phyloP scores from a whole-genome alignment of 92 coral and sea anemone species.

The Blastomussa wellsi region DNA sequence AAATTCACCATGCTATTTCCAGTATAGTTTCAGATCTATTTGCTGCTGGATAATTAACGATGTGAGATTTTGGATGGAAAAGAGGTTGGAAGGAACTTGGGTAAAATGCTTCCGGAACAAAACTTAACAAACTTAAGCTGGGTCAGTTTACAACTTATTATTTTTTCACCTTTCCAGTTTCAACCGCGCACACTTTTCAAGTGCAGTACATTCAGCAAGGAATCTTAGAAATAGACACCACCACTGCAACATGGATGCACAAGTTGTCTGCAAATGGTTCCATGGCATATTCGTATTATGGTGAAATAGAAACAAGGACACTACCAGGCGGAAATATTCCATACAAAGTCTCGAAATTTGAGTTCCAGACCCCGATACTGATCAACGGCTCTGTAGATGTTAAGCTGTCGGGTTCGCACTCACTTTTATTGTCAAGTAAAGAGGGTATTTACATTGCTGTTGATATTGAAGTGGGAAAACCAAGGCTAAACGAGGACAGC shows the following conservation, averaged over 20 bases:
- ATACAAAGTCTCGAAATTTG: conserved; percentile 41
- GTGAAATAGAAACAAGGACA: conserved; percentile 2
- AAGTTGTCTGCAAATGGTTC: conserved; percentile 32
- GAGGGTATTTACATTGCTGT: conserved; percentile 76
- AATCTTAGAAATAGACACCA: conserved; percentile 57
- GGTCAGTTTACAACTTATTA: neutral
- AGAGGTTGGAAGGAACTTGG: too few relatives aligned
- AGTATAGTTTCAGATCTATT: too few relatives aligned
- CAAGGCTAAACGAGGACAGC: neutral
- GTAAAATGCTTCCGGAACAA: too few relatives aligned
- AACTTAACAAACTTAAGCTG: neutral
- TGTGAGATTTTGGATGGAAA: too few relatives aligned
- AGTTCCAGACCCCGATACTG: conserved; percentile 69
- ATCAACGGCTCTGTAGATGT: conserved; percentile 64
- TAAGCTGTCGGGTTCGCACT: conserved; percentile 44
- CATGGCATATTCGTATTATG: conserved; percentile 69
- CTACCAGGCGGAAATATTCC: neutral
- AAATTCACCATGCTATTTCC: too few relatives aligned
- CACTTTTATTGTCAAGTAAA: conserved; percentile 55
- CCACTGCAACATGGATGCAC: conserved; percentile 65
- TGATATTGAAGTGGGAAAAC: conserved; percentile 29
- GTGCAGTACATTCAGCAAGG: conserved; percentile 75
- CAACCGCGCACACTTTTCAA: conserved; percentile 61
- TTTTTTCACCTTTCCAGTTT: conserved; percentile 43
- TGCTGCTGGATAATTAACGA: too few relatives aligned